These are phyloP conservation scores for Steatocranus sp. DNA, from an alignment of 2,797 vertebrate genomes.

Conservation along the genomic window DNA sequence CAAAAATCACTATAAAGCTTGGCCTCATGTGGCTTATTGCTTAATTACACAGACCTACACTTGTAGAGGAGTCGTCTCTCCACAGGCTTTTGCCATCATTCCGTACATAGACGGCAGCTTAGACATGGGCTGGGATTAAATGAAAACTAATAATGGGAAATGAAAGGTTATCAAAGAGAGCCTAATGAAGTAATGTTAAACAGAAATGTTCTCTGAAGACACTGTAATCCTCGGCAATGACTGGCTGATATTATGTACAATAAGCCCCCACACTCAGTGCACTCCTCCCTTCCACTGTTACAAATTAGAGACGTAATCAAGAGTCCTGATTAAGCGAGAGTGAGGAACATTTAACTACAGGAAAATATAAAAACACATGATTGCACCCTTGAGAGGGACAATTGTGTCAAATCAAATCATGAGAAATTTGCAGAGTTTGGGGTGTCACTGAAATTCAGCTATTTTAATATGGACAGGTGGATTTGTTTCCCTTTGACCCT, in stretches of 20 bases:
- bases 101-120: slow-evolving; percentile 33
- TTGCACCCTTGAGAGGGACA: background rate
- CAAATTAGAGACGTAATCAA: slow-evolving; percentile 44
- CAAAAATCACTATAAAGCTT: slow-evolving; percentile 16
- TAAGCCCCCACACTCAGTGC: background rate
- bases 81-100: slow-evolving; percentile 28
- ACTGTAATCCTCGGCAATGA: slow-evolving; percentile 51
- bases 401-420: background rate
- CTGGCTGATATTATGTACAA: slow-evolving; percentile 38
- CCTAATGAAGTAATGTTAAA: slow-evolving; percentile 65
- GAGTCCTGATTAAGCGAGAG: slow-evolving; percentile 41
- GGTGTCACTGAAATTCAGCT: background rate
- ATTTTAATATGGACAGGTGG: background rate
- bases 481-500: background rate
- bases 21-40: slow-evolving; percentile 42
- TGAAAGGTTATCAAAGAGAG: slow-evolving; percentile 61
- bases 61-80: slow-evolving; percentile 41
- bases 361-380: slow-evolving; percentile 27
- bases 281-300: slow-evolving; percentile 1
- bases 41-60: slow-evolving; percentile 54
- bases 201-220: slow-evolving; percentile 55
- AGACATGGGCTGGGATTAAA: slow-evolving; percentile 57
- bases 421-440: background rate
- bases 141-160: slow-evolving; percentile 59
- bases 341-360: slow-evolving; percentile 7